phyloP scores from a whole-genome alignment of 2,113 vertebrate genomes.

The Sterna hirundo region DNA sequence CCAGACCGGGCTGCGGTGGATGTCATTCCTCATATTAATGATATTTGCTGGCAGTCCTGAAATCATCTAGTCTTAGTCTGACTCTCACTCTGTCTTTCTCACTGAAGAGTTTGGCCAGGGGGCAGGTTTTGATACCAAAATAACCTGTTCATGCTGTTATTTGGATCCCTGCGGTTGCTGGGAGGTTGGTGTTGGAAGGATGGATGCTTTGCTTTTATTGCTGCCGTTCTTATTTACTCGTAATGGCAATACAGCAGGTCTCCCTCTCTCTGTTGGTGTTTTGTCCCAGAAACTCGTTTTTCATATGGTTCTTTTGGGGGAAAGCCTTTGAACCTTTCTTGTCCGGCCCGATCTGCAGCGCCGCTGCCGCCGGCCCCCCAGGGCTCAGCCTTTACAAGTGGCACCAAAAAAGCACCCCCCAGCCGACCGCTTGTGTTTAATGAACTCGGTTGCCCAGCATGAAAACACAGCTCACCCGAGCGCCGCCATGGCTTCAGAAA shows the following conservation, averaged over 20 bases:
- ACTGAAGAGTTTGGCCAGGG: background rate
- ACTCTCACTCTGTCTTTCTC: background rate
- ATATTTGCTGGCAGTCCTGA: background rate
- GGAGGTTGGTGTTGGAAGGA: background rate
- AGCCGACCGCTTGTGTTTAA: background rate
- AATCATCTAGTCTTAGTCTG: rapidly evolving
- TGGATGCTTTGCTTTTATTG: background rate
- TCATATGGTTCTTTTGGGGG: background rate
- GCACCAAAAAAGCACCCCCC: background rate
- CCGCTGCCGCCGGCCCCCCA: background rate
- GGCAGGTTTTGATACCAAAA: background rate
- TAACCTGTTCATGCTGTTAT: rapidly evolving
- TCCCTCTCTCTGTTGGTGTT: background rate
- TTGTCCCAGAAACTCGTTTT: background rate
- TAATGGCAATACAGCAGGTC: background rate
- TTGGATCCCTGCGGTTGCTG: background rate
- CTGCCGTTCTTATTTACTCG: background rate
- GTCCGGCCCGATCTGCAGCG: rapidly evolving
- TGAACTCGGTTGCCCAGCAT: background rate
- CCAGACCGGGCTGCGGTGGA: rapidly evolving
- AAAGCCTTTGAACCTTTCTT: background rate
- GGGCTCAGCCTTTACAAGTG: background rate
- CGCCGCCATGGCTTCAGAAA: constrained; percentile 1
- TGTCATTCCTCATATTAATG: background rate
- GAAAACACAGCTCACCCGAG: constrained; percentile 27